Percentiles rank a stretch among this genome's conserved stretches.
phyloP scores from a whole-genome alignment of 2,113 vertebrate species.

The Thinocorus orbignyianus region DNA sequence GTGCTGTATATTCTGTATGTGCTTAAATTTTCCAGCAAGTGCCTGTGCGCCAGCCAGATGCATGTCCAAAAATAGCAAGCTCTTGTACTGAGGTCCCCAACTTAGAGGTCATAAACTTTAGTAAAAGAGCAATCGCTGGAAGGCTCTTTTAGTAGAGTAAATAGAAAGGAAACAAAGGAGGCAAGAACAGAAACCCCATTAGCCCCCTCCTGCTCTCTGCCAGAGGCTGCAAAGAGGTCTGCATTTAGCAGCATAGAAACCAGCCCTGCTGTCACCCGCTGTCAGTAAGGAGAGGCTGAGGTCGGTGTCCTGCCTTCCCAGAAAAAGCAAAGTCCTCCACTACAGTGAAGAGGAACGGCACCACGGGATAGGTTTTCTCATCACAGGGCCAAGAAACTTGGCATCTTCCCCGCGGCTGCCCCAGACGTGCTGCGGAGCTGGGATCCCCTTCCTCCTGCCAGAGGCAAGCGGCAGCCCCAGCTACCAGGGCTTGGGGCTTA shows the following conservation, averaged over 20 bases:
- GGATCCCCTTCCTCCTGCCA: background rate
- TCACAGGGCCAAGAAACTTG: fast-evolving
- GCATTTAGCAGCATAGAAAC: background rate
- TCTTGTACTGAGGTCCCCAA: conserved; percentile 7
- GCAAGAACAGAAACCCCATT: conserved; percentile 11
- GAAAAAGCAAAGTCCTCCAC: background rate
- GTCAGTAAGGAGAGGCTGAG: background rate
- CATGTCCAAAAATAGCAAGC: background rate
- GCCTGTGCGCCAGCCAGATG: background rate
- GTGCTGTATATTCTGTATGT: background rate
- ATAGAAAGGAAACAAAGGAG: conserved; percentile 33
- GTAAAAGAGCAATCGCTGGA: conserved; percentile 10
- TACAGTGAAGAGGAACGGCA: background rate
- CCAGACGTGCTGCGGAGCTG: background rate
- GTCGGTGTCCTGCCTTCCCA: background rate
- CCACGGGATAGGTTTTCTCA: background rate
- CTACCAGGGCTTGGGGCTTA: background rate
- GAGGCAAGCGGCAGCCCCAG: background rate
- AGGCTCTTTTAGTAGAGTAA: background rate
- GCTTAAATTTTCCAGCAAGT: background rate
- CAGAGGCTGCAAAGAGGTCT: conserved; percentile 16
- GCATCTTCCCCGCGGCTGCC: background rate
- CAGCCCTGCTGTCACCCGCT: background rate
- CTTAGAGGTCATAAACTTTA: conserved; percentile 38
- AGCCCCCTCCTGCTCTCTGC: conserved; percentile 22